These are phyloP conservation scores for Acropora tenuis DNA, from an alignment of 64 coral and sea anemone species.

Conservation along the genomic window DNA sequence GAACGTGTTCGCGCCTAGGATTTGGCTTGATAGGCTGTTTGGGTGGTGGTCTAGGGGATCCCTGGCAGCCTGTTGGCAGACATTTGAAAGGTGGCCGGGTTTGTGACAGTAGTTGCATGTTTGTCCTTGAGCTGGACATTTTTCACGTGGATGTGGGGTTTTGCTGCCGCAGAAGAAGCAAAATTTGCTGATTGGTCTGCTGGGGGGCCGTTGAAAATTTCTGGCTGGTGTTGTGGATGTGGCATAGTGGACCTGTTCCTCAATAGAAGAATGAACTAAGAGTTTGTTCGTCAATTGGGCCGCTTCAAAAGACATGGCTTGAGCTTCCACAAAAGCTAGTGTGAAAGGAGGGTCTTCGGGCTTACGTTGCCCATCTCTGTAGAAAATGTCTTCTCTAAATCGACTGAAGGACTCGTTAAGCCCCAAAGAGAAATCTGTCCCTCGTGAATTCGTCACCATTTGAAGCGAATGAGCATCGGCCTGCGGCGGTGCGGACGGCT, in stretches of 20 bases:
- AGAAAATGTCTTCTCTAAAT: too few relatives aligned
- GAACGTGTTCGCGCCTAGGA: constrained; percentile 27
- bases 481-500: not conserved
- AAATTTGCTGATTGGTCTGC: too few relatives aligned
- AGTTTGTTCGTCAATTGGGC: too few relatives aligned
- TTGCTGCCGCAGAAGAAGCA: too few relatives aligned
- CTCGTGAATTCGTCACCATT: too few relatives aligned
- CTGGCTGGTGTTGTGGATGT: too few relatives aligned
- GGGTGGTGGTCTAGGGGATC: not conserved
- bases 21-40: constrained; percentile 8
- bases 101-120: constrained; percentile 26
- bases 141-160: not conserved
- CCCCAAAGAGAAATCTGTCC: too few relatives aligned
- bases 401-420: too few relatives aligned
- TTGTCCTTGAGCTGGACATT: constrained; percentile 1
- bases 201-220: constrained; percentile 6
- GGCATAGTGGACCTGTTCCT: too few relatives aligned
- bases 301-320: constrained; percentile 58
- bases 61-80: constrained; percentile 59
- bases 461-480: not conserved
- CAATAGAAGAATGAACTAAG: too few relatives aligned
- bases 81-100: constrained; percentile 15
- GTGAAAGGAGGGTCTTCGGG: too few relatives aligned
- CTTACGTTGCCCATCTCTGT: too few relatives aligned
- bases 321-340: constrained; percentile 24